Evolutionary conservation across 2,888 invertebrate species (phyloP), one percentile per base, ranked within the genome.

Genomic region (Pemphredon lugubris): DNA sequence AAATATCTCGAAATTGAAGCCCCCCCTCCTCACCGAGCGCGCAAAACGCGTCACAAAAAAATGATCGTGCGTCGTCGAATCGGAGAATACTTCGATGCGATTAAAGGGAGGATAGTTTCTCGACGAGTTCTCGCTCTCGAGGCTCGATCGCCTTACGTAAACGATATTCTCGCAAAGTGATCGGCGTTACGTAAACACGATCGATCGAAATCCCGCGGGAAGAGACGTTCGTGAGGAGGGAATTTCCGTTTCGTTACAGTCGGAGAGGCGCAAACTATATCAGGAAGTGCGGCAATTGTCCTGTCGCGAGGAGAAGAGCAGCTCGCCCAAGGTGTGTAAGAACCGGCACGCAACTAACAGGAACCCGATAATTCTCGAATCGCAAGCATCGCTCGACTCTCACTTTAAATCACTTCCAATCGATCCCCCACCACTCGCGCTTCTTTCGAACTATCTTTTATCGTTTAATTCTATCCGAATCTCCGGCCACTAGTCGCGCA

Each of bases 271-370:
- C 81, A 81, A 80, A 81, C 73, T 74, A 73, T 77, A 80, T 73
- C 83, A 87, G 88, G 88, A 88, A 89, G 86, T 80, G 87, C 84
- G 67, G 85, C 86, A 89, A 88, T 89, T 88, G 88, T 86, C 87
- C 86, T 86, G 88, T 88, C 88, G 85, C 84, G 77, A 82, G 74
- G 81, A 81, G 82, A 85, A 79, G 81, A 79, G 81, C 65, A 65
- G 72, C 74, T 83, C 71, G 77, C 74, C 72, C 79, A 70, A 77
- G 79, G 79, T 78, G 82, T 75, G 73, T 64, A 79, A 80, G 78
- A 73, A 75, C 79, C 82, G 81, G 67, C 85, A 84, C 85, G 85
- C 85, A 85, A 85, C 83, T 81, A 73, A 82, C 84, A 84, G 85
- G 84, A 85, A 85, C 84, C 82, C 81, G 83, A 84, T 81, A 81